Base-by-base conservation (phyloP, 2,888 invertebrate genomes). In the Cistogaster globosa region DNA sequence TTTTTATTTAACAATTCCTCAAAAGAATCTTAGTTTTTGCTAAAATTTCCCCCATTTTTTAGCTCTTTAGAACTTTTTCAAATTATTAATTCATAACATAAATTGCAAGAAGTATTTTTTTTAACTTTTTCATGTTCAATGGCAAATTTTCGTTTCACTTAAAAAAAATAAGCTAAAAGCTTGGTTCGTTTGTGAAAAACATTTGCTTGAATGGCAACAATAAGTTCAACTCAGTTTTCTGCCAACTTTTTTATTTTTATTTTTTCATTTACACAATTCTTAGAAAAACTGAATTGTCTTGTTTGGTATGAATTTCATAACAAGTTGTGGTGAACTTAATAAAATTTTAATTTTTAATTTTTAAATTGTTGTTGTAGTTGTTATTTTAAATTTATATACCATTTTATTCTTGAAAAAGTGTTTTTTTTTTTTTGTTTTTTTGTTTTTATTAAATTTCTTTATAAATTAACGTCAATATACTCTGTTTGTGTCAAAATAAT, bases 401-500 rank as follows among this genome's bases (percentile, higher is more conserved):
- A 32, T 32, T 32, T 32, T 32, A 32, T 32, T 32, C 32, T 32
- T 32, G 32, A 32, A 32, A 32, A 32, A 7, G 32, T 32, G 38
- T 68, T 53, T 74, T 32, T 67, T 12, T 67, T 75, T 57, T 45
- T 55, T 53, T 12, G 18, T 62, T 51, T 18, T 18, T 18, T 53
- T 60, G 53, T 74, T 68, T 81, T 55, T 22, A 55, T 75, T 22
- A 71, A 83, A 71, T 71, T 83, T 78, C 68, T 83, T 45, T 62
- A 55, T 55, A 78, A 74, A 58, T 78, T 53, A 63, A 63, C 55
- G 65, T 68, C 62, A 74, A 63, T 65, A 62, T 71, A 58, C 42
- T 42, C 42, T 42, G 7, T 38, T 38, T 38, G 42, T 42, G 12
- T 42, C 42, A 42, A 42, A 42, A 26, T 74, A 55, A 45, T 75